Evolutionary conservation across 2,113 vertebrate species (phyloP).

Genomic region (Rhegmatorhina hoffmannsi): DNA sequence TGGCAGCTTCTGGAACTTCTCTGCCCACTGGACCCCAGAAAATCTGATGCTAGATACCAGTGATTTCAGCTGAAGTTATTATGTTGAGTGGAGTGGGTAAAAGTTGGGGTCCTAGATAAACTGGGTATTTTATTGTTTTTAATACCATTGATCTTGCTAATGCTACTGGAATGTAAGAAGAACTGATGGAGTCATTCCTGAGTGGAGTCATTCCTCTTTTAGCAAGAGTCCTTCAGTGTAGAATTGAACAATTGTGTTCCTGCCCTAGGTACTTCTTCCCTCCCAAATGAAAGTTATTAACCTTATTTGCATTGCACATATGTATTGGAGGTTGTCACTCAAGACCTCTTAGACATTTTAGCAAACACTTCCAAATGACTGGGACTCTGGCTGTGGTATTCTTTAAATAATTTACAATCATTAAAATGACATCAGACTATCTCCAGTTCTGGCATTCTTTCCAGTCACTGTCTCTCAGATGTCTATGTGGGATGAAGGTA

Average conservation of each 20-base stretch:
- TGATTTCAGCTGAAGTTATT: background rate
- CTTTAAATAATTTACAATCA: constrained; percentile 55
- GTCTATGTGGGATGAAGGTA: constrained; percentile 48
- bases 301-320: background rate
- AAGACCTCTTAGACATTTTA: constrained; percentile 20
- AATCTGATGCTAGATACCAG: background rate
- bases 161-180: background rate
- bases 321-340: background rate
- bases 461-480: constrained; percentile 13
- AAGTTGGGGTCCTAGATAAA: background rate
- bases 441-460: constrained; percentile 46
- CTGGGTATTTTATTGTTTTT: background rate
- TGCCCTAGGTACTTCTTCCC: background rate
- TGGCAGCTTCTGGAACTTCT: constrained; percentile 18
- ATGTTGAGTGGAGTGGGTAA: background rate
- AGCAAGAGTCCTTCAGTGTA: background rate
- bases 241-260: background rate
- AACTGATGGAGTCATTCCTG: background rate
- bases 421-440: constrained; percentile 60
- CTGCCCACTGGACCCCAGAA: background rate
- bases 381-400: background rate
- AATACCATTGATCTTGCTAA: background rate
- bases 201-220: background rate
- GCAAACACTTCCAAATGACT: constrained; percentile 23
- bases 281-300: constrained; percentile 6